Evolutionary conservation across 2,888 invertebrate genomes (phyloP).

Genomic region (Xestobium rufovillosum): DNA sequence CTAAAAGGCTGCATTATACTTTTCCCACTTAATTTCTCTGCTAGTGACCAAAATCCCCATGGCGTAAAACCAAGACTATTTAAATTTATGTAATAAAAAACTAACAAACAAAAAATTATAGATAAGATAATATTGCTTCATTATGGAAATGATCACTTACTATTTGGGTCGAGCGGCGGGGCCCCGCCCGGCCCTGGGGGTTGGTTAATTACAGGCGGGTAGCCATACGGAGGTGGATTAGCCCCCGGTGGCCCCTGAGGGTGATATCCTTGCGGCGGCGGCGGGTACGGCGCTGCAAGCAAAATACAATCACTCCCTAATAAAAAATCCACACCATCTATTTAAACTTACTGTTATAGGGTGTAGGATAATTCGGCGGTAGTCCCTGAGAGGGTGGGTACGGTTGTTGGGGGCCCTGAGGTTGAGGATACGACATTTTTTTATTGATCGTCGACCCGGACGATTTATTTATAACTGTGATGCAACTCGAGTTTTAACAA

Average conservation of each 20-base stretch:
- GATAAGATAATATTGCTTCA: too few relatives aligned
- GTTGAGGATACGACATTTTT: conserved; percentile 24
- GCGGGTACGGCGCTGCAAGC: conserved; percentile 17
- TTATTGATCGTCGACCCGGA: neutral
- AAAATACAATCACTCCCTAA: too few relatives aligned
- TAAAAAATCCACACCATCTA: too few relatives aligned
- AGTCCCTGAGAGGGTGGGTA: conserved; percentile 45
- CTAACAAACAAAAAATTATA: too few relatives aligned
- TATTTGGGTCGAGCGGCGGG: conserved; percentile 7
- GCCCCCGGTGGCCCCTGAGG: conserved; percentile 39
- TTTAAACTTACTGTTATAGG: conserved; percentile 28
- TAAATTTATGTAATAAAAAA: too few relatives aligned
- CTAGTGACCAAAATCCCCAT: too few relatives aligned
- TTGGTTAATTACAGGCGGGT: conserved; percentile 31
- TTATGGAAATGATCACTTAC: conserved; percentile 21
- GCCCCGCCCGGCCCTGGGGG: conserved; percentile 31
- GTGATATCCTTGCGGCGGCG: conserved; percentile 32
- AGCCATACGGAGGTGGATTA: conserved; percentile 48
- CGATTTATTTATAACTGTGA: conserved; percentile 1
- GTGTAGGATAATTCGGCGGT: conserved; percentile 35
- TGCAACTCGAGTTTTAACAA: too few relatives aligned
- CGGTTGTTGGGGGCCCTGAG: conserved; percentile 33
- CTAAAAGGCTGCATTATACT: too few relatives aligned
- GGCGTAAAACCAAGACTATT: too few relatives aligned
- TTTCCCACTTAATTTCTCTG: too few relatives aligned